Conservation (phyloP, 2,797 vertebrate genomes). For the Garrulus glandarius region DNA sequence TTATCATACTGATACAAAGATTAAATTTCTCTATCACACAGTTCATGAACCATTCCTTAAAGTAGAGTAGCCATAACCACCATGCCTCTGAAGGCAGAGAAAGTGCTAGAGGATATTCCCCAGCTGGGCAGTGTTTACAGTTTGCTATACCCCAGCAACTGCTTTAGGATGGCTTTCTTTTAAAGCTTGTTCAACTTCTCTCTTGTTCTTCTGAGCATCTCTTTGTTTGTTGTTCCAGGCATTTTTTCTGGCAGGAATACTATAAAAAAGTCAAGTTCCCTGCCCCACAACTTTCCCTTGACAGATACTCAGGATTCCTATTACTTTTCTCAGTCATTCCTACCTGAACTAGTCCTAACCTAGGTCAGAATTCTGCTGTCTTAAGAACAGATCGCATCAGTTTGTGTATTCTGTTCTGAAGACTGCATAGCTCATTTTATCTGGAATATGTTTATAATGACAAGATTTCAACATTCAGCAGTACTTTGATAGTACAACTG, state of each 20-base stretch:
- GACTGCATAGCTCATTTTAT: not conserved
- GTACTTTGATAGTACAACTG: not conserved
- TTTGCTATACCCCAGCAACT: not conserved
- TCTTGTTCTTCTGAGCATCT: not conserved
- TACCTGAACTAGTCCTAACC: not conserved
- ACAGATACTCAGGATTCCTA: not conserved
- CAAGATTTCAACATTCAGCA: conserved; percentile 13
- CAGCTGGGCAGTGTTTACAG: not conserved
- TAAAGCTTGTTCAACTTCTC: not conserved
- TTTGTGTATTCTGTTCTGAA: not conserved
- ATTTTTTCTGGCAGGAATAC: not conserved
- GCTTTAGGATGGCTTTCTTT: not conserved
- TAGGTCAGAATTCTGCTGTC: not conserved
- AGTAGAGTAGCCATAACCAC: not conserved
- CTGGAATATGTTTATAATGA: not conserved
- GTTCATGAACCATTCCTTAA: not conserved
- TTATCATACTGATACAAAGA: not conserved
- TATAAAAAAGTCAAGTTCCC: not conserved
- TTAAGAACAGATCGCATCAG: not conserved
- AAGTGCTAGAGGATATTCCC: not conserved
- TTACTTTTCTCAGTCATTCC: not conserved
- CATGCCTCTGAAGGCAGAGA: not conserved
- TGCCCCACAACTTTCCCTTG: not conserved
- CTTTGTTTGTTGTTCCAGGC: not conserved
- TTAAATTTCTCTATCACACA: not conserved